Base-by-base conservation (phyloP, 1,140 invertebrate genomes). In the Drosophila triauraria region DNA sequence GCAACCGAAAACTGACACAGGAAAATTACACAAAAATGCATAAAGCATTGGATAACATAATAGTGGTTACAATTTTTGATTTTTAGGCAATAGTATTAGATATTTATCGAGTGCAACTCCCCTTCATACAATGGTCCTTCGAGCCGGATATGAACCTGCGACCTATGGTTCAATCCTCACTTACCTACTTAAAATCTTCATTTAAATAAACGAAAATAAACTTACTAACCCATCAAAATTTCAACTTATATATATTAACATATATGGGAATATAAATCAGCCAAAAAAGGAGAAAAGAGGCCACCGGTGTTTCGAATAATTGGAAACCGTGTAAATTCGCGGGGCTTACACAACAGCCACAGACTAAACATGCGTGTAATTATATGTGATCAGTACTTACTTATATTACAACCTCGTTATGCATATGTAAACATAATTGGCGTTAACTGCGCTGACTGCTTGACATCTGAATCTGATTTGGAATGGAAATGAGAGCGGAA, bases 301-400 rank as follows among this genome's bases (percentile, higher is more conserved):
- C 25, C 63, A 9, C 25, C 32, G 40, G 38, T 43, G 44, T 50
- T 54, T 25, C 27, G 25, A 57, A 72, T 72, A 60, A 74, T 60
- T 74, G 17, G 12, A 4, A 69, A 58, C n/a, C 10, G 46, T 50
- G 67, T 38, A 51, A 63, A 71, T 58, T 56, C 35, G 51, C 44
- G 27, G 27, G 27, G 27, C 6, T 30, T 30, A 30, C 27, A 30
- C 27, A 6, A 6, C 6, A 30, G 27, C 5, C 5, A 30, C 27
- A 72, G 71, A 87, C 77, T 88, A 75, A 84, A 67, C 75, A 43
- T 64, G 17, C 68, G 38, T 70, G 17, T 72, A 51, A 71, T 71
- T 72, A 59, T 60, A 44, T 50, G 43, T 58, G 50, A 54, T 15
- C 40, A 10, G 32, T n/a, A 30, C 23, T 27, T 20, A 56, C 15